Evolutionary conservation across 1,140 invertebrate species (phyloP), one percentile per base, ranked within the genome.

Genomic region (Aporrectodea caliginosa): DNA sequence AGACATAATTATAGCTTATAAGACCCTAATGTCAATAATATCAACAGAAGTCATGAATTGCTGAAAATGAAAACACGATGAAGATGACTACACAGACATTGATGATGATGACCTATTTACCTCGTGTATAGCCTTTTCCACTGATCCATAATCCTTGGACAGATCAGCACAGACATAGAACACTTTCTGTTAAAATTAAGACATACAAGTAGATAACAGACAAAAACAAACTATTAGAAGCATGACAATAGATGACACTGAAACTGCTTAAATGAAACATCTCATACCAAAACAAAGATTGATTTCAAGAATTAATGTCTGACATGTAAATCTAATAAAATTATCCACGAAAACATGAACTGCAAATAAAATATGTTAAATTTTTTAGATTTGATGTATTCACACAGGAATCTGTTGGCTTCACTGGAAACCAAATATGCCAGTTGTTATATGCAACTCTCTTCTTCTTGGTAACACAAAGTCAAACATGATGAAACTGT

Each of bases 81-180:
- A 58, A 58, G 22, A 58, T 58, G 22, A 58, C 43, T 12, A 22
- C 22, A 58, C 6, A 58, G 22, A 58, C 43, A 58, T 12, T 58
- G 43, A 6, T 58, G 22, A 6, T 12, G 43, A 58, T 58, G n/a
- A n/a, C 22, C 43, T 31, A 33, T 77, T 75, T 82, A 89, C 86
- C 80, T 91, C 86, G 22, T 84, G 81, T n/a, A 94, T 85, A 35
- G 90, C 89, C 83, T 90, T 89, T 80, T 92, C 89, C 73, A 95
- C 90, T 6, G 85, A 83, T 0, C 91, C 89, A 84, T 92, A 93
- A 82, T 91, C 89, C 1, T 89, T 89, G 27, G 92, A 91, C 1
- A 97, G 90, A 86, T 98, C 95, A 72, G 94, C 88, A 70, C 84
- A 84, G 16, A 84, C 73, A 80, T 74, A 76, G 14, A 80, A 75